phyloP scores from a whole-genome alignment of 2,113 vertebrate genomes.

The Scomber scombrus region DNA sequence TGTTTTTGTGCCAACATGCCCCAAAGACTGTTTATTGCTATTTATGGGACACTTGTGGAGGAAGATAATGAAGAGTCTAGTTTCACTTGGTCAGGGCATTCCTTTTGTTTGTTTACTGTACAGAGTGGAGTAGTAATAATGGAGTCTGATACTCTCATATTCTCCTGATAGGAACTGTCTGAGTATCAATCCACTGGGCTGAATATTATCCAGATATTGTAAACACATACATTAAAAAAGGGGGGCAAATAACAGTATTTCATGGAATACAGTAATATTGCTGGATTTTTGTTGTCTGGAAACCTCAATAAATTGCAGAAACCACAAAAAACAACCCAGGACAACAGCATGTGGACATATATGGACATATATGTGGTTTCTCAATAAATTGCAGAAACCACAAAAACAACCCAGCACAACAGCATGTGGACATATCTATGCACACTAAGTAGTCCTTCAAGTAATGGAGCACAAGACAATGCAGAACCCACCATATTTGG shows the following conservation, averaged over 20 bases:
- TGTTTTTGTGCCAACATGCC: slow-evolving; percentile 25
- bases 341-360: background rate
- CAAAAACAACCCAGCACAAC: background rate
- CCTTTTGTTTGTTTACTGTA: slow-evolving; percentile 63
- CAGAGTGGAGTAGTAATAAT: slow-evolving; percentile 19
- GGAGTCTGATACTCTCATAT: background rate
- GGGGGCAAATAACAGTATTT: background rate
- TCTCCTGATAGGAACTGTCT: background rate
- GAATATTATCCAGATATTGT: background rate
- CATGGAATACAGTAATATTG: background rate
- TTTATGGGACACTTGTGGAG: slow-evolving; percentile 51
- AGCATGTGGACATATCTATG: background rate
- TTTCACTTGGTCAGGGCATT: slow-evolving; percentile 61
- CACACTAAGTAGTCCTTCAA: too few relatives aligned
- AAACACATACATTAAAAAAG: background rate
- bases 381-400: background rate
- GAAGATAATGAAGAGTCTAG: background rate
- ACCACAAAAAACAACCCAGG: background rate
- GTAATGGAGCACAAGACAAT: background rate
- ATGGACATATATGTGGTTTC: too few relatives aligned
- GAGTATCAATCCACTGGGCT: background rate
- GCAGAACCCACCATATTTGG: background rate
- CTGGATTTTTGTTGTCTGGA: too few relatives aligned
- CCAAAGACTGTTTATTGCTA: slow-evolving; percentile 29
- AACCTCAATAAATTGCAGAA: too few relatives aligned